Percentiles rank a stretch among this genome's conserved stretches.
phyloP scores from a whole-genome alignment of 2,797 vertebrate species.

The Microchirus variegatus region DNA sequence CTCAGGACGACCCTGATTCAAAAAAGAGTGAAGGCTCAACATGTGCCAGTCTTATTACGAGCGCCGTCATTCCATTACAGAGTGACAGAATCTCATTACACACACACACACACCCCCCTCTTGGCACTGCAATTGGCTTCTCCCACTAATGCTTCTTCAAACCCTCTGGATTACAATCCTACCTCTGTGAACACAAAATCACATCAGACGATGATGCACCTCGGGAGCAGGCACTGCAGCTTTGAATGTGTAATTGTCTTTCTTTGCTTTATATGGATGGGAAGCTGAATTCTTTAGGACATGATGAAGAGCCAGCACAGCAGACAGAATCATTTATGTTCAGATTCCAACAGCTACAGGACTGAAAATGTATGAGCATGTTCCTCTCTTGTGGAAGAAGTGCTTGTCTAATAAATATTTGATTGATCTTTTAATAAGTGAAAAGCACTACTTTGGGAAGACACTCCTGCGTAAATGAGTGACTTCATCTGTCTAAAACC shows the following conservation, averaged over 20 bases:
- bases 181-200: constrained; percentile 55
- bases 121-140: constrained; percentile 62
- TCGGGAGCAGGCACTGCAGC: constrained; percentile 27
- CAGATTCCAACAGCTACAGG: constrained; percentile 26
- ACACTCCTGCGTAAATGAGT: constrained; percentile 27
- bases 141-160: constrained; percentile 32
- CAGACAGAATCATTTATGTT: constrained; percentile 56
- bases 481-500: constrained; percentile 24
- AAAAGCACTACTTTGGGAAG: constrained; percentile 49
- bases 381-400: constrained; percentile 36
- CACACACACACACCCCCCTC: constrained; percentile 35
- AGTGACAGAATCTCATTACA: constrained; percentile 61
- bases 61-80: constrained; percentile 58
- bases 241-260: constrained; percentile 53
- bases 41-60: constrained; percentile 51
- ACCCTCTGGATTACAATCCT: constrained; percentile 41
- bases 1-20: constrained; percentile 34
- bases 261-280: constrained; percentile 39
- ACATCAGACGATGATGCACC: constrained; percentile 53
- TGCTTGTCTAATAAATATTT: constrained; percentile 65
- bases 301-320: constrained; percentile 22
- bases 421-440: constrained; percentile 68
- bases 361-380: constrained; percentile 38
- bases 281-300: constrained; percentile 52
- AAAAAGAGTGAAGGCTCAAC: constrained; percentile 44